These are phyloP conservation scores for Pachycephala philippinensis DNA, from an alignment of 2,113 vertebrate species.

Conservation along the genomic window DNA sequence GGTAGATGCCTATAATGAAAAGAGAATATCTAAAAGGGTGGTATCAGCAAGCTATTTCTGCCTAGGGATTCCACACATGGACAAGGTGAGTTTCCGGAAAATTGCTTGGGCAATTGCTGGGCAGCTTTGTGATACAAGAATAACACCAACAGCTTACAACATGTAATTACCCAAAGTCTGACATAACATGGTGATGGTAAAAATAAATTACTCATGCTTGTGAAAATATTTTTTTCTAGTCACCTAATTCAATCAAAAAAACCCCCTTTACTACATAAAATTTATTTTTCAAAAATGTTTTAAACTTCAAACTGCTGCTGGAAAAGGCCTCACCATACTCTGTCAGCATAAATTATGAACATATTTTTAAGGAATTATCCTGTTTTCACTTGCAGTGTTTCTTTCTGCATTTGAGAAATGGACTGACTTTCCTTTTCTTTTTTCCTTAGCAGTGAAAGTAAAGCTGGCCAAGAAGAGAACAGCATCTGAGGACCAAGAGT, in stretches of 20 bases:
- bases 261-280: not conserved
- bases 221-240: not conserved
- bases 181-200: not conserved
- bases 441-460: slow-evolving; percentile 79
- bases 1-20: not conserved
- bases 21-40: not conserved
- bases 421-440: not conserved
- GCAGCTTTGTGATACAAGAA: not conserved
- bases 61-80: not conserved
- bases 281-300: not conserved
- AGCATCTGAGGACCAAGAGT: slow-evolving; percentile 67
- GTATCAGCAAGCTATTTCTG: not conserved
- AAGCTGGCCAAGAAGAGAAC: slow-evolving; percentile 76
- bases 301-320: not conserved
- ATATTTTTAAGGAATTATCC: not conserved
- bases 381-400: not conserved
- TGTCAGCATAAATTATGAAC: not conserved
- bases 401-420: not conserved
- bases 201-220: not conserved
- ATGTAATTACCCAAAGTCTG: not conserved
- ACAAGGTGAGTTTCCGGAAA: not conserved
- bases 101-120: not conserved
- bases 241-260: not conserved
- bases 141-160: not conserved
- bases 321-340: not conserved